Conservation (phyloP, 2,797 vertebrate genomes). For the Gymnothorax javanicus region DNA sequence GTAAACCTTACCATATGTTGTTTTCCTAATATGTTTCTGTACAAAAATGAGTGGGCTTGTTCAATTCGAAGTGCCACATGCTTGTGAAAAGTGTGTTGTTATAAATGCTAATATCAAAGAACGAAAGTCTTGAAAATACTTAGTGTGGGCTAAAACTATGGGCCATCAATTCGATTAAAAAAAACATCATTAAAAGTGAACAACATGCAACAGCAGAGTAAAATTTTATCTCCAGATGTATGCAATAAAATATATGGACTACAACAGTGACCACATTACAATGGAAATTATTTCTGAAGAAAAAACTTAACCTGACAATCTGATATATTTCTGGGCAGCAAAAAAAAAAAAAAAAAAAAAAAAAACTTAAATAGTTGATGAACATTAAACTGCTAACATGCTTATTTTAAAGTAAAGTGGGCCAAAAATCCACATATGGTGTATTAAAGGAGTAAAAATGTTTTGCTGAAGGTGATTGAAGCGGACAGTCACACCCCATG, state of each 20-base stretch:
- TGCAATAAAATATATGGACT: neutral
- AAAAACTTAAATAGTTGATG: neutral
- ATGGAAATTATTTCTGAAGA: neutral
- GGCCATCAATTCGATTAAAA: neutral
- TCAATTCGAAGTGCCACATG: neutral
- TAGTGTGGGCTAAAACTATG: neutral
- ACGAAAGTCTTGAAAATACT: neutral
- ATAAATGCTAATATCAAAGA: neutral
- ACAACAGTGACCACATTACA: neutral
- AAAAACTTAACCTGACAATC: neutral
- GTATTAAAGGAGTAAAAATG: neutral
- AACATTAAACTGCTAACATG: neutral
- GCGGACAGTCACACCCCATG: neutral
- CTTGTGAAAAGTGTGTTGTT: neutral
- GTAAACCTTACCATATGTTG: slow-evolving; percentile 71
- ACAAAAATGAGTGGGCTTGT: slow-evolving; percentile 62
- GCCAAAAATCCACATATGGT: neutral
- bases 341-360: neutral
- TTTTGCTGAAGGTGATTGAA: neutral
- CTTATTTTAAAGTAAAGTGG: neutral
- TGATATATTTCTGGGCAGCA: neutral
- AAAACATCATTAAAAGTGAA: neutral
- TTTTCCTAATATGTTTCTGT: slow-evolving; percentile 62
- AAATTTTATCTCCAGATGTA: neutral
- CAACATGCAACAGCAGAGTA: neutral